Conservation (phyloP, 2,888 invertebrate species). For the Gryllus longicercus region DNA sequence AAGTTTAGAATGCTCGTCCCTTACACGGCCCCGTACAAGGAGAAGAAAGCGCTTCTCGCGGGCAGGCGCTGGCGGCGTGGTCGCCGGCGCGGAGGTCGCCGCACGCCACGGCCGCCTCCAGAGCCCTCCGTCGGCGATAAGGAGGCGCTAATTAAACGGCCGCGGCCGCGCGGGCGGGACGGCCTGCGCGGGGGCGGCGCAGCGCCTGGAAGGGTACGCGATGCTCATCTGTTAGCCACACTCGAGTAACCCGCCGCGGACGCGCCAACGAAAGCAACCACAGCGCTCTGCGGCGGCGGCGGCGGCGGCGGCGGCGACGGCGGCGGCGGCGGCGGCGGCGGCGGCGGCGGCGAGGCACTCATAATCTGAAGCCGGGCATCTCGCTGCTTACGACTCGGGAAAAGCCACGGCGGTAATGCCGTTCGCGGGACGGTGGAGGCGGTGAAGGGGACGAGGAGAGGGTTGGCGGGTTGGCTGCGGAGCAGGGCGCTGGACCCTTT, state of each 20-base stretch:
- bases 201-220: background rate
- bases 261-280: slow-evolving; percentile 5
- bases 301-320: background rate
- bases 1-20: too few relatives aligned
- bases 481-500: too few relatives aligned
- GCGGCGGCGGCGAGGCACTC: background rate
- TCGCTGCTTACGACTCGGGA: background rate
- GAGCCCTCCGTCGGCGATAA: background rate
- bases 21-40: too few relatives aligned
- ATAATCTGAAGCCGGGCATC: background rate
- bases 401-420: too few relatives aligned
- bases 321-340: too few relatives aligned
- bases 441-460: too few relatives aligned
- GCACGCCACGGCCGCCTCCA: background rate
- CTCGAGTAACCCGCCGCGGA: slow-evolving; percentile 25
- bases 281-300: background rate
- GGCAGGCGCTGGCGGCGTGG: background rate
- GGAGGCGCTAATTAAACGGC: slow-evolving; percentile 2
- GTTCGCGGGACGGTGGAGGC: too few relatives aligned
- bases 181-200: background rate
- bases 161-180: background rate
- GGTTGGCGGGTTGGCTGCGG: too few relatives aligned
- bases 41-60: background rate
- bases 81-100: background rate
- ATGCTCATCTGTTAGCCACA: slow-evolving; percentile 24